phyloP scores from a whole-genome alignment of 2,888 invertebrate species.

The Rhogogaster chlorosoma region DNA sequence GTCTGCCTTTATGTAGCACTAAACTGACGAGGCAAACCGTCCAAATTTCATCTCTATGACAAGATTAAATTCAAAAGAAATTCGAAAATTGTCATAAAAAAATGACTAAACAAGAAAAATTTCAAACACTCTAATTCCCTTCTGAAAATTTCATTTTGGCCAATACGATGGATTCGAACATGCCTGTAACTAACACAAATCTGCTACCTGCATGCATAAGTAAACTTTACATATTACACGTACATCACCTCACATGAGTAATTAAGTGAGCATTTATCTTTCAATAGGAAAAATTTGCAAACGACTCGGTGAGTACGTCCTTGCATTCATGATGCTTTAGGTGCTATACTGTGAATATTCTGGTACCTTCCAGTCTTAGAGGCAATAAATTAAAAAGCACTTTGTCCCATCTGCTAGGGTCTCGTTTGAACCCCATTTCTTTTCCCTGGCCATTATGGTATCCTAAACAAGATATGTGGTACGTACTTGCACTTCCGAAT shows the following conservation, averaged over 20 bases:
- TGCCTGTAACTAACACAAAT: neutral
- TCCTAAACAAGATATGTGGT: conserved; percentile 9
- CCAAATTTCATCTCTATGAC: neutral
- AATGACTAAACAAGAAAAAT: neutral
- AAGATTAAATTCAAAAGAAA: neutral
- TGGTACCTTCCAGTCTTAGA: neutral
- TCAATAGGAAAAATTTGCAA: neutral
- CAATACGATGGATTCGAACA: too few species aligned
- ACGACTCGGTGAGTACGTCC: neutral
- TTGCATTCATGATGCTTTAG: neutral
- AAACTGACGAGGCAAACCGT: neutral
- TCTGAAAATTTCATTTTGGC: neutral
- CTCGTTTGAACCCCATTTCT: conserved; percentile 19
- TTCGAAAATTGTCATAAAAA: neutral
- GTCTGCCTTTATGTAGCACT: neutral
- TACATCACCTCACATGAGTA: too few species aligned
- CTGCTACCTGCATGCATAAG: neutral
- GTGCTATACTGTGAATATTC: conserved; percentile 14
- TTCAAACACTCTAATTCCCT: neutral
- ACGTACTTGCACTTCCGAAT: neutral
- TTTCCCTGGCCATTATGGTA: conserved; percentile 2
- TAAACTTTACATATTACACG: neutral
- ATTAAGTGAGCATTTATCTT: neutral
- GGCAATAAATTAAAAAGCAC: conserved; percentile 51
- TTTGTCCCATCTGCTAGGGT: conserved; percentile 47